Evolutionary conservation across 2,888 invertebrate genomes (phyloP).

Genomic region (Sussaba pulchella): DNA sequence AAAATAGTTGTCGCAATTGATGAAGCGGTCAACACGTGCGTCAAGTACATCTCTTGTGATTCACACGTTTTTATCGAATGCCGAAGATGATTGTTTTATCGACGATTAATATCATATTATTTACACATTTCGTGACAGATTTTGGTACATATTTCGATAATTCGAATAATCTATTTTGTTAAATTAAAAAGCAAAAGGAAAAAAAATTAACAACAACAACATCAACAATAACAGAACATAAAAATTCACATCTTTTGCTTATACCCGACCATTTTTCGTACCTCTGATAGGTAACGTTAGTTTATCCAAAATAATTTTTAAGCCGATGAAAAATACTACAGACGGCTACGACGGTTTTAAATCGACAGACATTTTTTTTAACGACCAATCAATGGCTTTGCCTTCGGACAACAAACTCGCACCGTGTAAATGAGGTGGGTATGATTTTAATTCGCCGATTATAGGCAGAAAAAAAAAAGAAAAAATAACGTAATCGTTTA

Average conservation of each 20-base stretch:
- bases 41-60: slow-evolving; percentile 14
- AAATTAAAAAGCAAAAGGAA: slow-evolving; percentile 10
- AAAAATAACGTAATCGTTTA: too few species aligned
- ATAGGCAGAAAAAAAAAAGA: too few species aligned
- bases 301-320: neutral
- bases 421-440: neutral
- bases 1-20: slow-evolving; percentile 17
- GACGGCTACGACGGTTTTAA: neutral
- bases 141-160: slow-evolving; percentile 55
- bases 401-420: neutral
- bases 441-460: neutral
- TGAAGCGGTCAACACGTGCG: slow-evolving; percentile 26
- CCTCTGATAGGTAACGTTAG: slow-evolving; percentile 4
- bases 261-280: neutral
- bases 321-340: neutral
- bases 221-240: neutral
- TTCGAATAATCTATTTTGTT: slow-evolving; percentile 25
- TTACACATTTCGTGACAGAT: slow-evolving; percentile 50
- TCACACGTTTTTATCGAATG: too few species aligned
- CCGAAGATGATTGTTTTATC: slow-evolving; percentile 1
- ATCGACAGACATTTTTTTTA: neutral
- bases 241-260: slow-evolving; percentile 6
- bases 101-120: slow-evolving; percentile 27
- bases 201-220: neutral
- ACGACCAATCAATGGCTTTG: neutral